These are phyloP conservation scores for Sebastes fasciatus DNA, from an alignment of 2,113 vertebrate genomes.

Conservation along the genomic window DNA sequence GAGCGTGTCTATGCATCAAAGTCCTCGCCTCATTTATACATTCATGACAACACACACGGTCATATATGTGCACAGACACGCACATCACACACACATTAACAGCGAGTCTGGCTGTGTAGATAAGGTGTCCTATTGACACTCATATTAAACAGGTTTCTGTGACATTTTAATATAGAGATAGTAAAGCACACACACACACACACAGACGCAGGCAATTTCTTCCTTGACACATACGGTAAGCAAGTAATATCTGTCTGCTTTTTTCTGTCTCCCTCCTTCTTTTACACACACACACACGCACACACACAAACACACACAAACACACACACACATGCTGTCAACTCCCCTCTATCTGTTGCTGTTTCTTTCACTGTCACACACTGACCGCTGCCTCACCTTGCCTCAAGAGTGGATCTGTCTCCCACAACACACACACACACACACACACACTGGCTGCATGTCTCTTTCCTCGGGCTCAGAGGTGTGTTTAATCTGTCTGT, in stretches of 20 bases:
- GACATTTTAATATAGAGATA: conserved; percentile 69
- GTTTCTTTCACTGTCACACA: conserved; percentile 28
- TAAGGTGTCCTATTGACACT: conserved; percentile 64
- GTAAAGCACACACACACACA: conserved; percentile 22
- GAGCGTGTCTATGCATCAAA: background rate
- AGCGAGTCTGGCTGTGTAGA: conserved; percentile 56
- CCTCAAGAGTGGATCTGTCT: conserved; percentile 29
- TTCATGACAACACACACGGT: background rate
- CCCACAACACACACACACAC: conserved; percentile 1
- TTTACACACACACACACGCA: background rate
- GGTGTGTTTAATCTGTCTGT: conserved; percentile 36
- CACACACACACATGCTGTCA: conserved; percentile 26
- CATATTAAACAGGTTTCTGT: conserved; percentile 56
- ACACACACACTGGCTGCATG: conserved; percentile 17
- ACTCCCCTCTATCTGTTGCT: conserved; percentile 17
- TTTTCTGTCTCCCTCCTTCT: background rate
- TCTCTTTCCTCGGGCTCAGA: background rate
- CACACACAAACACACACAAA: conserved; percentile 3
- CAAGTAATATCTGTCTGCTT: conserved; percentile 37
- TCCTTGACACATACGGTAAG: conserved; percentile 31
- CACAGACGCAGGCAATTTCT: conserved; percentile 43
- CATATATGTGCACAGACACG: background rate
- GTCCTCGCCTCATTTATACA: background rate
- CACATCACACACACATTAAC: conserved; percentile 2
- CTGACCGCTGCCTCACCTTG: conserved; percentile 16